phyloP scores from a whole-genome alignment of 2,888 invertebrate genomes.

The Nemotelus pantherinus region DNA sequence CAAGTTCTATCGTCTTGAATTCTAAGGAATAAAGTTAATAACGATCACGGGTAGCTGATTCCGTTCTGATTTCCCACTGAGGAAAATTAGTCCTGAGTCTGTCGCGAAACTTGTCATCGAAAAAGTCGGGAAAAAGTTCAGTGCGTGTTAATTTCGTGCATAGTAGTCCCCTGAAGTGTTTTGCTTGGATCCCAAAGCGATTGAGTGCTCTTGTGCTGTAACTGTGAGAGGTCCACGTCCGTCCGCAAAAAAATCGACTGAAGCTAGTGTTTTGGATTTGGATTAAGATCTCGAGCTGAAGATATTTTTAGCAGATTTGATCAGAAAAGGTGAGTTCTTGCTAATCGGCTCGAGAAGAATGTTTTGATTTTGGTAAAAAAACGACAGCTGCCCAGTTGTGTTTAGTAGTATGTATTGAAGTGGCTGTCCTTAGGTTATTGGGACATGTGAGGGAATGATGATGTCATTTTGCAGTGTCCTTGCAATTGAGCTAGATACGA shows the following conservation, averaged over 20 bases:
- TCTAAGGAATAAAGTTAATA: too few species aligned
- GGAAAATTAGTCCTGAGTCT: too few species aligned
- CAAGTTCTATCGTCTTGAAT: too few species aligned
- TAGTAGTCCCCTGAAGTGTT: not conserved
- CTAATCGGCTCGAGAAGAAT: not conserved
- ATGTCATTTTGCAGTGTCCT: conserved; percentile 24
- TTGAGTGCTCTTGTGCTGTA: conserved; percentile 20
- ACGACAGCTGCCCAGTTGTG: not conserved
- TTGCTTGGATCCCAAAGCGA: not conserved
- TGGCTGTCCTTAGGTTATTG: not conserved
- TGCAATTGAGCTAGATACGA: not conserved
- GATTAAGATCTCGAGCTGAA: conserved; percentile 17
- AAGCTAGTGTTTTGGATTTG: not conserved
- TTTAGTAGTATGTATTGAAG: not conserved
- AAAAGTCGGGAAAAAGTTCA: not conserved
- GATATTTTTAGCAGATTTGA: not conserved
- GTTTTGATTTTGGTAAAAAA: not conserved
- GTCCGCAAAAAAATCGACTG: not conserved
- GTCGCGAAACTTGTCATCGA: too few species aligned
- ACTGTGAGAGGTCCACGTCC: not conserved
- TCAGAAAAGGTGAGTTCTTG: conserved; percentile 28
- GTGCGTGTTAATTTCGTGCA: not conserved
- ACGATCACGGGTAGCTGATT: too few species aligned
- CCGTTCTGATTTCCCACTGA: too few species aligned
- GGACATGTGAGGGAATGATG: not conserved